Evolutionary conservation across 1,140 invertebrate genomes (phyloP), one percentile per base, ranked within the genome.

Genomic region (Trichogramma pretiosum): DNA sequence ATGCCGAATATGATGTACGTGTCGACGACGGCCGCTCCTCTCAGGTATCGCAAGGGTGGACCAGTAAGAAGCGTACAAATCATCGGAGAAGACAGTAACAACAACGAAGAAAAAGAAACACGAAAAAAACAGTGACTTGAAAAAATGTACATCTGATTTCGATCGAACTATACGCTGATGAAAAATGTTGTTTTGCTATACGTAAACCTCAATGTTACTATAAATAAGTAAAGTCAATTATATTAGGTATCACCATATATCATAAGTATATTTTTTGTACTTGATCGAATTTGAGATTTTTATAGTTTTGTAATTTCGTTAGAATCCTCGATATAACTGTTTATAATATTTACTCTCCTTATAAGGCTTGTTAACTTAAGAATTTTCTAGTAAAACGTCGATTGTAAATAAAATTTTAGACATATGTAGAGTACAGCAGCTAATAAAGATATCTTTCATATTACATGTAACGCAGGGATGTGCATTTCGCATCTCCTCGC

Each of bases 1-100:
- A 58, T 70, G 47, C 41, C 61, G 11, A 59, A 57, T 1, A 46
- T 52, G 0, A 22, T 61, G 14, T 40, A 64, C 16, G 52, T 65
- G 18, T 53, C 56, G 2, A 64, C 56, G 10, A 58, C 64, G 0
- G 13, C 44, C 1, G 8, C 28, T 16, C 44, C 44, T 19, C 17
- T 40, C 8, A 59, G 55, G 10, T 71, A 68, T 42, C 59, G 64
- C 21, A 72, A 70, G 46, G 54, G 53, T 3, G 69, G 67, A 11
- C 65, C 68, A 0, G 53, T 71, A 5, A 58, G 69, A 22, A 71
- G 60, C 30, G 66, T 72, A 2, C 69, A 71, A 32, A 70, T 70
- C 13, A 60, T 71, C 18, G 60, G 58, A 2, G 63, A 68, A 18
- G 63, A 62, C 3, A 48, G 53, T 0, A 60, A 63, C 2, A 60